Base-by-base conservation (phyloP, 2,113 vertebrate species). In the Loxodonta africana region DNA sequence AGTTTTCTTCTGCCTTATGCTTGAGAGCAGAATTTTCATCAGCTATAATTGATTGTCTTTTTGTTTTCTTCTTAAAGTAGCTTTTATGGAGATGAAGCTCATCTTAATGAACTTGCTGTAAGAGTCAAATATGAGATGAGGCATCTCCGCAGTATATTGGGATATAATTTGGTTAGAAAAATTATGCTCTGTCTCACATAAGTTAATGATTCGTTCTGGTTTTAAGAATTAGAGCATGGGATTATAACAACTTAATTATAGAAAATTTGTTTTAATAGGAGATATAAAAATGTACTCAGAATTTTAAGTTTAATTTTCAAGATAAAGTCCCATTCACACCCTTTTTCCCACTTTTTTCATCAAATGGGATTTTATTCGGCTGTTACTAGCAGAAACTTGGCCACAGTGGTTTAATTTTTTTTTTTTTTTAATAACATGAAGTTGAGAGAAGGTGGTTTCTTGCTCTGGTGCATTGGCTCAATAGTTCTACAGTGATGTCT, bases 301-400 rank as follows among this genome's bases (percentile, higher is more conserved):
- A 91, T 89, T 97, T 91, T 63, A 80, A 92, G 91, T 88, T 91
- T 93, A 71, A 92, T 94, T 95, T 94, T 92, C 90, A 89, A 91
- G 65, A 80, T 82, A 69, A 95, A 97, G 37, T 91, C 90, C 76
- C 48, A 74, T 48, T 96, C 86, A 94, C 76, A 76, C 26, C 60
- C 37, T 65, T 92, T 83, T 48, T 62, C 17, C 15, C 46, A 21
- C 41, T 88, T 4, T 90, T 95, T 96, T 86, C 48, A 88, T 93
- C 63, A 84, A 26, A 25, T 51, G 60, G 37, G 44, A 73, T 77
- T 94, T 94, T 90, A 88, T 84, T 89, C 91, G 84, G 44, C 51
- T 95, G 44, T 57, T 83, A 69, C 67, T 48, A 96, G 48, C 33
- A 82, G 53, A 41, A 81, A 51, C n/a, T 60, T 83, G 63, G 71